Conservation (phyloP, 2,113 vertebrate species). For the Boulengeromyrus knoepffleri region DNA sequence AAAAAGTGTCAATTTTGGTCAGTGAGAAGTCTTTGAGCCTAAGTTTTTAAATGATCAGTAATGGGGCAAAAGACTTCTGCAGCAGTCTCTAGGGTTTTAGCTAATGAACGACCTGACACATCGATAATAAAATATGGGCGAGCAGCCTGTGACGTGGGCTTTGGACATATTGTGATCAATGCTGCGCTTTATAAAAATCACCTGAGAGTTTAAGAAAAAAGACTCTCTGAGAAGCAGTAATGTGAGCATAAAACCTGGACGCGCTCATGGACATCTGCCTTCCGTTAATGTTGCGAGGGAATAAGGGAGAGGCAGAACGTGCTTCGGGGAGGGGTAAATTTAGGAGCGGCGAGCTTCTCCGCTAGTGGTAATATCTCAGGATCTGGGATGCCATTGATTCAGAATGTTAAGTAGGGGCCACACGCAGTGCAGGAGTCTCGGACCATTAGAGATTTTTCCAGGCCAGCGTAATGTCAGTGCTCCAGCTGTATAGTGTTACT, state of each 20-base stretch:
- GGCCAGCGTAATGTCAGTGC: conserved; percentile 36
- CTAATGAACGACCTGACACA: conserved; percentile 51
- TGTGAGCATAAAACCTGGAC: conserved; percentile 38
- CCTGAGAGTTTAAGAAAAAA: conserved; percentile 44
- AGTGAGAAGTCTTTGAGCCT: not conserved
- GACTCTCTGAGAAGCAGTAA: conserved; percentile 33
- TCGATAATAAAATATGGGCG: conserved; percentile 49
- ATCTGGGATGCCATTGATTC: conserved; percentile 49
- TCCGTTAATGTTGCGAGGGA: conserved; percentile 61
- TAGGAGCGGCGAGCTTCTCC: conserved; percentile 49
- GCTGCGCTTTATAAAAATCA: conserved; percentile 50
- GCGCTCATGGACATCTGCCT: conserved; percentile 57
- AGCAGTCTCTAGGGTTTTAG: conserved; percentile 45
- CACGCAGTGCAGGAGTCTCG: conserved; percentile 29
- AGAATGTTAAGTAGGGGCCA: conserved; percentile 52
- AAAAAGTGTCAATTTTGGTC: not conserved
- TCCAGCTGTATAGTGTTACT: conserved; percentile 33
- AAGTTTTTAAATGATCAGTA: conserved; percentile 13
- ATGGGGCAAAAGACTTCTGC: conserved; percentile 19
- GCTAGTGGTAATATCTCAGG: conserved; percentile 50
- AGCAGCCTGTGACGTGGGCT: conserved; percentile 42
- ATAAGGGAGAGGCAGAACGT: conserved; percentile 52
- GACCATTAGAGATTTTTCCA: conserved; percentile 20
- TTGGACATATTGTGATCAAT: conserved; percentile 50
- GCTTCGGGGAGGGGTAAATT: conserved; percentile 54